A percentile compares a stretch with the other conserved stretches of the same genome.
These are phyloP conservation scores for Cuculus canorus DNA, from an alignment of 2,797 vertebrate genomes.

Conservation along the genomic window DNA sequence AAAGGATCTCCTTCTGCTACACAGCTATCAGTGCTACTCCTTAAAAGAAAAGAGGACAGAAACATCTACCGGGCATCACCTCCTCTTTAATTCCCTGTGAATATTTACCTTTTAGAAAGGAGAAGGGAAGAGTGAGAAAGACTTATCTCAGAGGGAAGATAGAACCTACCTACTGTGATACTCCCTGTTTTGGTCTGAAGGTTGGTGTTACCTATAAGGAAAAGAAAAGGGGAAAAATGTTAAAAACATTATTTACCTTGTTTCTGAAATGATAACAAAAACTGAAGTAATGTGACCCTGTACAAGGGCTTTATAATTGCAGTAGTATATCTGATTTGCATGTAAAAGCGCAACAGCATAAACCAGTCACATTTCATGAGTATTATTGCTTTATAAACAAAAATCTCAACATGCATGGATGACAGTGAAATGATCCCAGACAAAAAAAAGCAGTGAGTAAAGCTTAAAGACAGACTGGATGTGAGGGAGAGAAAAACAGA, in stretches of 20 bases:
- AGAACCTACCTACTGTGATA: conserved; percentile 87
- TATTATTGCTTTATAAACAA: neutral
- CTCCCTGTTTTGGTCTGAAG: conserved; percentile 85
- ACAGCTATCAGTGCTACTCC: neutral
- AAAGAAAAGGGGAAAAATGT: neutral
- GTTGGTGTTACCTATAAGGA: conserved; percentile 81
- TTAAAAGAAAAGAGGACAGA: neutral
- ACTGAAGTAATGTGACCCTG: neutral
- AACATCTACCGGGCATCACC: neutral
- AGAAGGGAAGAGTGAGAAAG: neutral
- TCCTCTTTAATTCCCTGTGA: neutral
- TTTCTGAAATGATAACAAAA: neutral
- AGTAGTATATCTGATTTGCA: neutral
- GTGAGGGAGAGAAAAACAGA: neutral
- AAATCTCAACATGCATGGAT: neutral
- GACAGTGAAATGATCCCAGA: neutral
- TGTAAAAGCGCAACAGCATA: neutral
- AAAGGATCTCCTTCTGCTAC: neutral
- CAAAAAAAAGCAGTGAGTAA: neutral
- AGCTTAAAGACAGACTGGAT: neutral
- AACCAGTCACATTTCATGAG: neutral
- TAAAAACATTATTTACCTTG: neutral
- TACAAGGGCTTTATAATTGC: neutral
- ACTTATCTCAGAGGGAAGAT: neutral
- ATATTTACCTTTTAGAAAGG: neutral